A percentile compares a stretch with the other conserved stretches of the same genome.
Evolutionary conservation across 1,140 invertebrate genomes (phyloP).

Genomic region (Gonatopus flavifemur): DNA sequence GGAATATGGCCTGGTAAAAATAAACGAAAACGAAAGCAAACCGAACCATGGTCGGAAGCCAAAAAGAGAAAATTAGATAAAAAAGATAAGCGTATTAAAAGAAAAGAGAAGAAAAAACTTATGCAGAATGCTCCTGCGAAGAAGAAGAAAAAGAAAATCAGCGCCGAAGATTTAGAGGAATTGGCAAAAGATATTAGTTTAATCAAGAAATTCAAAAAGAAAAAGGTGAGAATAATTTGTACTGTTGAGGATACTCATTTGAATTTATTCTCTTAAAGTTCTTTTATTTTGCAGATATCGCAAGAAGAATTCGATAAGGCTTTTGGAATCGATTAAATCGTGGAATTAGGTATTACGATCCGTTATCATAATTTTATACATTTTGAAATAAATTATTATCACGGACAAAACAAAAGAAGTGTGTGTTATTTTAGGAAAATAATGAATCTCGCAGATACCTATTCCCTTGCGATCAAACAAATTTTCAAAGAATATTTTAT

Average conservation of each 20-base stretch:
- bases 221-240: constrained; percentile 60
- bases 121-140: constrained; percentile 58
- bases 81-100: constrained; percentile 63
- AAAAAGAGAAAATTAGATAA: constrained; percentile 75
- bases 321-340: constrained; percentile 43
- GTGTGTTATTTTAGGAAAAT: too few relatives aligned
- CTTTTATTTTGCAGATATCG: constrained; percentile 44
- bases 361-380: too few relatives aligned
- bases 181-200: constrained; percentile 79
- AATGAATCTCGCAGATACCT: too few relatives aligned
- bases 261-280: constrained; percentile 13
- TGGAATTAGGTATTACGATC: too few relatives aligned
- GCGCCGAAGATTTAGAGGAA: constrained; percentile 81
- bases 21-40: constrained; percentile 62
- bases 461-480: too few relatives aligned
- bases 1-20: constrained; percentile 76
- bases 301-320: constrained; percentile 51
- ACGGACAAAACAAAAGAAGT: too few relatives aligned
- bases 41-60: constrained; percentile 78
- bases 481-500: too few relatives aligned
- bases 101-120: constrained; percentile 62
- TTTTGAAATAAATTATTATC: too few relatives aligned
- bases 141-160: constrained; percentile 62
- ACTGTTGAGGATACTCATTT: constrained; percentile 13
- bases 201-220: constrained; percentile 86